phyloP scores from a whole-genome alignment of 1,140 invertebrate species.

The Sitobion miscanthi region DNA sequence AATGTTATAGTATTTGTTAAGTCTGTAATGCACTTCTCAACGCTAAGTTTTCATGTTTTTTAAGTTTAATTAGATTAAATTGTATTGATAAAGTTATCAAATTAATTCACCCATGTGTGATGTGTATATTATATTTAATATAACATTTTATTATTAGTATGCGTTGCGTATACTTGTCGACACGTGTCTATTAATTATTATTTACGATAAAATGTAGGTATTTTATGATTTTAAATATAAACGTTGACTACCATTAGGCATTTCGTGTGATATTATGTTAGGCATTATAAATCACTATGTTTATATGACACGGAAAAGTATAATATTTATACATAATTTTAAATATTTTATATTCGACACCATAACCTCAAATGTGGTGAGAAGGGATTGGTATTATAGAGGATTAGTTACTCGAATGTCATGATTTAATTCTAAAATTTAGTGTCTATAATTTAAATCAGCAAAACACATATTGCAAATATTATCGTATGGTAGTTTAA shows the following conservation, averaged over 20 bases:
- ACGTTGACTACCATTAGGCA: background rate
- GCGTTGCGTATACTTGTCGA: background rate
- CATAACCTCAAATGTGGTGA: background rate
- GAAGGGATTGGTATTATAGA: background rate
- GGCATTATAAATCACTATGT: background rate
- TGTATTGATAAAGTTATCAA: background rate
- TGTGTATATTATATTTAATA: too few species aligned
- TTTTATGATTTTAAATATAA: too few species aligned
- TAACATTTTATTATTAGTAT: background rate
- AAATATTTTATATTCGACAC: background rate
- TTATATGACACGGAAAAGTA: background rate
- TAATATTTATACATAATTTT: background rate
- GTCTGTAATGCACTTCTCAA: too few species aligned
- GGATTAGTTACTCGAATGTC: background rate
- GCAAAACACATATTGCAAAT: background rate
- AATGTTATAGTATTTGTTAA: too few species aligned
- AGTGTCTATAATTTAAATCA: background rate
- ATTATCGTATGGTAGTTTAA: background rate
- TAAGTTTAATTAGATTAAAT: background rate
- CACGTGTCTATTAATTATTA: background rate
- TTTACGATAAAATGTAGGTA: background rate
- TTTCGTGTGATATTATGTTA: background rate
- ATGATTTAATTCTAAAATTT: too few species aligned
- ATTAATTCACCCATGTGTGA: background rate
- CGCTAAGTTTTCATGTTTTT: too few species aligned